A percentile compares a stretch with the other conserved stretches of the same genome.
Conservation (phyloP, 1,140 invertebrate species). For the Anoplophora glabripennis region DNA sequence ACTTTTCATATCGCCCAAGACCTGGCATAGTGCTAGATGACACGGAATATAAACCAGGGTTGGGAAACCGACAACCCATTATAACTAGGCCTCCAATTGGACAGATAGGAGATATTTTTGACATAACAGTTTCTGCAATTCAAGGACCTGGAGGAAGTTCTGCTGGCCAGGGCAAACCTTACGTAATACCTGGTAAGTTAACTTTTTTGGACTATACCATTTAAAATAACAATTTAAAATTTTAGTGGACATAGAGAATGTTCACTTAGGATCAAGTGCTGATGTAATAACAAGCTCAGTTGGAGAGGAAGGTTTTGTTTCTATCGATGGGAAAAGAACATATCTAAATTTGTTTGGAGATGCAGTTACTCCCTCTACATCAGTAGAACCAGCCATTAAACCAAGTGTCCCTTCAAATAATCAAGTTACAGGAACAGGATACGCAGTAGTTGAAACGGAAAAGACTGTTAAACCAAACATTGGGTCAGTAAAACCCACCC, state of each 20-base stretch:
- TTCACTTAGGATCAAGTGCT: constrained; percentile 38
- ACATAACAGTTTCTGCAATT: constrained; percentile 82
- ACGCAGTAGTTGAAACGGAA: constrained; percentile 22
- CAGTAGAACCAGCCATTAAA: constrained; percentile 32
- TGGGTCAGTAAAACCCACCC: constrained; percentile 44
- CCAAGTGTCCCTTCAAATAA: constrained; percentile 42
- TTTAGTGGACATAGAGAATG: constrained; percentile 43
- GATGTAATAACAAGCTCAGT: constrained; percentile 76
- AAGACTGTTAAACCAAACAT: constrained; percentile 23
- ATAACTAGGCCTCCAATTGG: constrained; percentile 44
- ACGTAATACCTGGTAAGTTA: constrained; percentile 54
- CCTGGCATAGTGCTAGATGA: constrained; percentile 81
- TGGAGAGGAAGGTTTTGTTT: constrained; percentile 81
- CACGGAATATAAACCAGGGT: constrained; percentile 70
- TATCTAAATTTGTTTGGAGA: constrained; percentile 81
- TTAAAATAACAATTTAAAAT: constrained; percentile 10
- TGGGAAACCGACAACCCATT: constrained; percentile 45
- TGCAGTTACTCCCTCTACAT: constrained; percentile 28
- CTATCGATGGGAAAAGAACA: constrained; percentile 87
- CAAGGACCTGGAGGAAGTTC: constrained; percentile 69
- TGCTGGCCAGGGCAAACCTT: constrained; percentile 51
- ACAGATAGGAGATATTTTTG: constrained; percentile 74
- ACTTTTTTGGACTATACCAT: background rate
- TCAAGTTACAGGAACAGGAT: constrained; percentile 32
- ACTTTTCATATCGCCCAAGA: constrained; percentile 62